These are phyloP conservation scores for Archegozetes longisetosus DNA, from an alignment of 1,140 invertebrate species.

Conservation along the genomic window DNA sequence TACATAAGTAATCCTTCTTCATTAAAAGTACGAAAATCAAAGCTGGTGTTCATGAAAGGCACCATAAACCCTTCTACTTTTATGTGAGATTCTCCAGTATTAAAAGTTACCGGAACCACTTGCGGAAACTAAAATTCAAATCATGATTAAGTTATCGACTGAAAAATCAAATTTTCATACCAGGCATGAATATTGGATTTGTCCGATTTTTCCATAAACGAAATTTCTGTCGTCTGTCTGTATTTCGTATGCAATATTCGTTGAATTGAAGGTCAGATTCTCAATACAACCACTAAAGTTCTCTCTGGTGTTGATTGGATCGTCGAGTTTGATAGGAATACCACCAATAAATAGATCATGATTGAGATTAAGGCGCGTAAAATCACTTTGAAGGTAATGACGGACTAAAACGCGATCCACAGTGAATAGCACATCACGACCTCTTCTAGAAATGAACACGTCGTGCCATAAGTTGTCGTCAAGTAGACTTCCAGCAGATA, in stretches of 20 bases:
- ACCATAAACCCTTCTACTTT: constrained; percentile 56
- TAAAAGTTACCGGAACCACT: constrained; percentile 66
- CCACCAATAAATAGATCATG: constrained; percentile 72
- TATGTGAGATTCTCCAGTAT: constrained; percentile 56
- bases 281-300: constrained; percentile 95
- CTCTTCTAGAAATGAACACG: constrained; percentile 66
- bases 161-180: constrained; percentile 33
- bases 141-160: not conserved
- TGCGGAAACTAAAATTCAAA: constrained; percentile 14
- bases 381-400: constrained; percentile 72
- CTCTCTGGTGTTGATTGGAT: constrained; percentile 60
- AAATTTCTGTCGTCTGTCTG: constrained; percentile 49
- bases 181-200: constrained; percentile 51
- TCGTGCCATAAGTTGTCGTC: constrained; percentile 98
- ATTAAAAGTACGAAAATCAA: constrained; percentile 85
- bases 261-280: constrained; percentile 80
- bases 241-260: constrained; percentile 65
- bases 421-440: constrained; percentile 65
- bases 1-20: constrained; percentile 63
- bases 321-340: constrained; percentile 58
- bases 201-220: constrained; percentile 43
- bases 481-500: constrained; percentile 77
- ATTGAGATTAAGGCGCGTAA: constrained; percentile 74
- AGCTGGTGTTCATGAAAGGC: constrained; percentile 55
- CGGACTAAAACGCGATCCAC: constrained; percentile 79